Evolutionary conservation across 2,888 invertebrate genomes (phyloP).

Genomic region (Synergus japonicus): DNA sequence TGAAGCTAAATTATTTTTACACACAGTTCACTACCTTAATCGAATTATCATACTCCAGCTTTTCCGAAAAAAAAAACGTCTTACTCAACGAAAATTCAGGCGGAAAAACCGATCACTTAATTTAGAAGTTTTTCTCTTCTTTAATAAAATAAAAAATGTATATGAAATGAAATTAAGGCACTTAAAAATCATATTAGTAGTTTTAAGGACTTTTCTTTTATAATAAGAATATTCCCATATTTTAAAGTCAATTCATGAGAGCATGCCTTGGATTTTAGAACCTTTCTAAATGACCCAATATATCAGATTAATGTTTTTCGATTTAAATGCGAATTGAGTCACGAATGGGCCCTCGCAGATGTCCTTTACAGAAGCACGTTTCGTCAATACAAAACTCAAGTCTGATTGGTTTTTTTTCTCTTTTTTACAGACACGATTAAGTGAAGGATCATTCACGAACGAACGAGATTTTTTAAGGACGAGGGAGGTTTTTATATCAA

Average conservation of each 20-base stretch:
- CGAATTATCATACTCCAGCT: background rate
- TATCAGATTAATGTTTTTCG: slow-evolving; percentile 34
- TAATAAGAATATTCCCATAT: slow-evolving; percentile 2
- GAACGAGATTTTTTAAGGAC: slow-evolving; percentile 56
- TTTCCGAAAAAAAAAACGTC: background rate
- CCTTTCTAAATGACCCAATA: slow-evolving; percentile 33
- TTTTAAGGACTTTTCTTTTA: background rate
- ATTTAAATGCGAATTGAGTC: slow-evolving; percentile 36
- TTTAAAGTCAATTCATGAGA: background rate
- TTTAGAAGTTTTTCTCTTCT: background rate
- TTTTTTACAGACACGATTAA: slow-evolving; percentile 55
- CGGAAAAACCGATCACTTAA: background rate
- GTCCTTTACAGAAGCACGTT: slow-evolving; percentile 31
- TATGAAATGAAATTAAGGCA: background rate
- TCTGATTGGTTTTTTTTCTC: slow-evolving; percentile 31
- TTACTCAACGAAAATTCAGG: background rate
- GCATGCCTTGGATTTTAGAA: slow-evolving; percentile 14
- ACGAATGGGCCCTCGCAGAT: slow-evolving; percentile 12
- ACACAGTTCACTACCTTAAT: slow-evolving; percentile 8
- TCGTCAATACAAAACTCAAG: slow-evolving; percentile 34
- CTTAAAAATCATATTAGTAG: background rate
- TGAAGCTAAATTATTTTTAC: slow-evolving; percentile 13
- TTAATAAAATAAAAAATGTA: background rate
- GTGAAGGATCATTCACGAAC: slow-evolving; percentile 52
- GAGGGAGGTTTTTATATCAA: slow-evolving; percentile 53